Evolutionary conservation across 2,113 vertebrate species (phyloP), one percentile per base, ranked within the genome.

Genomic region (Saccopteryx bilineata): DNA sequence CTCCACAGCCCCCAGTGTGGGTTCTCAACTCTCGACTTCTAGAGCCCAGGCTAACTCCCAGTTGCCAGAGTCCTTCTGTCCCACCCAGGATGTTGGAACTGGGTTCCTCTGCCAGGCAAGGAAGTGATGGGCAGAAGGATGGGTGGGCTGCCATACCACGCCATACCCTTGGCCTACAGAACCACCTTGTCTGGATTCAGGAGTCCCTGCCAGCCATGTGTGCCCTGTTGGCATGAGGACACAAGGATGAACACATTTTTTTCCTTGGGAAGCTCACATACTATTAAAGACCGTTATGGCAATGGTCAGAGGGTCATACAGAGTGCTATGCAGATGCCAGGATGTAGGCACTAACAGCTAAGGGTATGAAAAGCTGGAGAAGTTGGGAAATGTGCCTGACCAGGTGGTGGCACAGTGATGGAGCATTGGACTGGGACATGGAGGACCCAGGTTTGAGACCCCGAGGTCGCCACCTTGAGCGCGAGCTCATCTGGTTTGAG

Each of bases 361-460:
- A 76, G 8, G 93, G 33, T 66, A 18, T 72, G 69, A 89, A 90
- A 84, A 79, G 48, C 65, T 63, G 79, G 61, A 39, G 26, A 87
- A 82, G 5, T 9, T 68, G 58, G 26, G 50, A 94, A 83, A 69
- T 39, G 39, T 39, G 39, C 39, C 39, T 39, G 39, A 39, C 39
- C 39, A 39, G 39, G 39, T 39, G 39, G 39, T 39, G 39, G 39
- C 39, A 39, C 39, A 39, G 39, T 39, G 39, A 39, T 39, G 3
- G 39, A 39, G 39, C 39, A 39, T 39, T 39, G 39, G 39, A 39
- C 39, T 39, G 39, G 39, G 39, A 39, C 39, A 39, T 39, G 39
- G 39, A 39, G 39, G 39, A 39, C 39, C 39, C 39, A 39, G 39
- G 39, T 39, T 39, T 39, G 39, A 39, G 39, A 39, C 39, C 39